Conservation (phyloP, 2,888 invertebrate species). For the Entomobrya multifasciata region DNA sequence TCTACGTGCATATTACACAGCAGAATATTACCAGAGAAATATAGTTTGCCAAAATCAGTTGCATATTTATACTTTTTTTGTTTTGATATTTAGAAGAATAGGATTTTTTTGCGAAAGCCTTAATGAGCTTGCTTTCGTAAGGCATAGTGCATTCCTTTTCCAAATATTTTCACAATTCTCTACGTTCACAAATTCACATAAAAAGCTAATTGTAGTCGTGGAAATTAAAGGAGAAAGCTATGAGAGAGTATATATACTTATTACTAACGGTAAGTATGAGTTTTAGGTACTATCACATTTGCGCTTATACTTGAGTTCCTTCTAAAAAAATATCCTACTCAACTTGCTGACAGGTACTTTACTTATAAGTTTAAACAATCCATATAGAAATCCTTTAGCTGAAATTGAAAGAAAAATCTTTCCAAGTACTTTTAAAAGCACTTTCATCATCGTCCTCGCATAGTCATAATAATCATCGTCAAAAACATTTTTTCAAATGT, state of each 20-base stretch:
- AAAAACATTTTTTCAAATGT: conserved; percentile 1
- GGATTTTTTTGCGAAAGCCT: neutral
- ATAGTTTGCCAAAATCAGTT: neutral
- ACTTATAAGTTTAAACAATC: too few relatives aligned
- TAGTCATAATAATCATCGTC: neutral
- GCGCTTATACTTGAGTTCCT: too few relatives aligned
- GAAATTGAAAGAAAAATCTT: neutral
- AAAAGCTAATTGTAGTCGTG: neutral
- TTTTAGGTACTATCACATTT: neutral
- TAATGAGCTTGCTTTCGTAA: neutral
- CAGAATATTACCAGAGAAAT: neutral
- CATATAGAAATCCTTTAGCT: neutral
- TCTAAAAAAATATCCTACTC: too few relatives aligned
- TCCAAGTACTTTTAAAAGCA: conserved; percentile 20
- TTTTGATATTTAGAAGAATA: neutral
- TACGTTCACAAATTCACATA: neutral
- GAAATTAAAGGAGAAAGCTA: neutral
- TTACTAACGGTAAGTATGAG: neutral
- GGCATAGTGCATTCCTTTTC: neutral
- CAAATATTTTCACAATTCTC: neutral
- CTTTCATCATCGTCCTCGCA: conserved; percentile 19
- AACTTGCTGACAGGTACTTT: too few relatives aligned
- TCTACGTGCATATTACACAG: too few relatives aligned
- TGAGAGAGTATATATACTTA: neutral
- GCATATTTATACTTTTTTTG: too few relatives aligned